These are phyloP conservation scores for Tenthredo distinguenda DNA, from an alignment of 2,888 invertebrate species.

Conservation along the genomic window DNA sequence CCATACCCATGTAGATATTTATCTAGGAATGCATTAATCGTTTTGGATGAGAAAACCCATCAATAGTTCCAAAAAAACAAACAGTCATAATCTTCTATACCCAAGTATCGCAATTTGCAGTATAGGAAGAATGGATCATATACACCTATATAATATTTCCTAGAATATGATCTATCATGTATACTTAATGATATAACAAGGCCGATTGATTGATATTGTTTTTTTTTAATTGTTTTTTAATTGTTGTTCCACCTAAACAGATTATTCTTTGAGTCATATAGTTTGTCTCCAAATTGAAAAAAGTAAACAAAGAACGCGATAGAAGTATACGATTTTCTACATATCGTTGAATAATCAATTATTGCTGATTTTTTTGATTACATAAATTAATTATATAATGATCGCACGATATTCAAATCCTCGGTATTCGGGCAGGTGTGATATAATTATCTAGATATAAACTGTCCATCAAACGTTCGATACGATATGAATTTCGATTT, in stretches of 20 bases:
- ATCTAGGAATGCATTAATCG: neutral
- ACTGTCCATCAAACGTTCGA: neutral
- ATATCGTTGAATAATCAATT: too few species aligned
- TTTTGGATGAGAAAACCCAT: too few species aligned
- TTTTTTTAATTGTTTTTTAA: neutral
- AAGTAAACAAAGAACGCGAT: neutral
- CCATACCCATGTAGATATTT: neutral
- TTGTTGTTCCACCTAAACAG: neutral
- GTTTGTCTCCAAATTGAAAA: neutral
- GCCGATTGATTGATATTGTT: neutral
- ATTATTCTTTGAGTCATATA: neutral
- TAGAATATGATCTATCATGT: neutral
- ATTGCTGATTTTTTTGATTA: too few species aligned
- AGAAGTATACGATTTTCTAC: neutral
- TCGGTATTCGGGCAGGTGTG: neutral
- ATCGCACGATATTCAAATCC: neutral
- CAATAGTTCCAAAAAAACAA: too few species aligned
- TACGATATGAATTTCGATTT: neutral
- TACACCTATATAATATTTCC: neutral
- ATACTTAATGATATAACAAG: neutral
- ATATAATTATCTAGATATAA: neutral
- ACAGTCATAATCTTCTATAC: too few species aligned
- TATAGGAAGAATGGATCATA: too few species aligned
- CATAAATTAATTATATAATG: neutral
- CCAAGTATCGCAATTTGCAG: neutral